Evolutionary conservation across 1,140 invertebrate genomes (phyloP), one percentile per base, ranked within the genome.

Genomic region (Hydropsyche tenuis): DNA sequence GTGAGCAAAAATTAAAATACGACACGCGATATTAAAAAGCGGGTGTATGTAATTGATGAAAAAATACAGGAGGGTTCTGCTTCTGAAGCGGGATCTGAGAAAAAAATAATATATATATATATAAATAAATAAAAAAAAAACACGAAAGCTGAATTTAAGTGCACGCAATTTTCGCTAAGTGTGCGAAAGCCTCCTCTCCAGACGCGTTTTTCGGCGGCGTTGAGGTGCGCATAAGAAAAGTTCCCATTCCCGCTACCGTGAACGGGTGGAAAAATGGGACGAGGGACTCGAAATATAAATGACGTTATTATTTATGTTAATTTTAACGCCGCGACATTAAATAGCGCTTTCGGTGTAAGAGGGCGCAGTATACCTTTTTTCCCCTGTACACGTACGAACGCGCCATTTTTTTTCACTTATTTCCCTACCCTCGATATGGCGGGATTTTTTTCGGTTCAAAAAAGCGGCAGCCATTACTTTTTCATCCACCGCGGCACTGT

Each of bases 271-370:
- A 22, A 11, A 46, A 3, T 1, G 9, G 9, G 22, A 14, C 3
- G 7, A 43, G 45, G 70, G 74, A 25, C 20, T 12, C 43, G 70
- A 77, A 77, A 77, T 77, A 77, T 73, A 77, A 77, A 77, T 75
- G 76, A 77, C 76, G 73, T 77, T 77, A 77, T 77, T 77, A 77
- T 77, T 75, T 77, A 77, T 77, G 76, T 77, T 77, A 77, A 77
- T 77, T 77, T 75, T 75, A 77, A 75, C 76, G 76, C 71, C 72
- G 72, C 48, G 72, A 77, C 73, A 77, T 77, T 77, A 75, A 77
- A 77, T 75, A 75, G 73, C 76, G 76, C 73, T 75, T 77, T 75
- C 62, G 62, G 68, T 7, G 73, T 74, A n/a, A n/a, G n/a, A n/a
- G n/a, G n/a, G 76, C 76, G 73, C 72, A 70, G 30, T 9, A 71